Evolutionary conservation across 2,888 invertebrate genomes (phyloP).

Genomic region (Phaedon cochleariae): DNA sequence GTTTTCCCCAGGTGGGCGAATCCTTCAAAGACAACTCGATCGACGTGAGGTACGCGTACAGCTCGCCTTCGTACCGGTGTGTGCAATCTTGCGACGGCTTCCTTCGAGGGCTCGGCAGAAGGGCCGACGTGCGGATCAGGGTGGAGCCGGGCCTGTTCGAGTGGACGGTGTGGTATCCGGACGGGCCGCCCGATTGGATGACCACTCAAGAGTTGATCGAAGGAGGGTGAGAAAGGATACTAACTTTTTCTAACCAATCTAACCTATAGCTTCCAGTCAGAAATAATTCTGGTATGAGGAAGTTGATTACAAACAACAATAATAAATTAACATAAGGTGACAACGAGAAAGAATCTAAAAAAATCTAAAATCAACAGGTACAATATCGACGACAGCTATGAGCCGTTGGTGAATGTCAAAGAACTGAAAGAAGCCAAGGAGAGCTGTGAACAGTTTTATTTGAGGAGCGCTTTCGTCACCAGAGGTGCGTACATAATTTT

Average conservation of each 20-base stretch:
- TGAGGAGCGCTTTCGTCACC: constrained; percentile 68
- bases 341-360: no score
- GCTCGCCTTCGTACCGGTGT: constrained; percentile 90
- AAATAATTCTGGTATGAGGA: no score
- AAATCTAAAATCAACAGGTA: constrained; percentile 55
- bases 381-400: constrained; percentile 77
- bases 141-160: constrained; percentile 94
- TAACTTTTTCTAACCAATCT: no score
- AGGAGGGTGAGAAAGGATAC: constrained; percentile 67
- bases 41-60: constrained; percentile 78
- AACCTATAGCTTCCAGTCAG: no score
- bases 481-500: constrained; percentile 55
- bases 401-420: constrained; percentile 66
- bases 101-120: constrained; percentile 58
- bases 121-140: constrained; percentile 71
- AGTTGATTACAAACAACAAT: no score
- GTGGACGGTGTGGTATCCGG: constrained; percentile 90
- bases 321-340: no score
- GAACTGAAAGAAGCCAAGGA: constrained; percentile 68
- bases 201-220: constrained; percentile 73
- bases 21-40: constrained; percentile 77
- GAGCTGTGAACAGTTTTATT: constrained; percentile 73
- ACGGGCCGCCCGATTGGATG: constrained; percentile 82
- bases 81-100: constrained; percentile 84
- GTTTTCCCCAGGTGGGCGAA: constrained; percentile 77